These are phyloP conservation scores for Micromys minutus DNA, from an alignment of 2,113 vertebrate genomes.

Conservation along the genomic window DNA sequence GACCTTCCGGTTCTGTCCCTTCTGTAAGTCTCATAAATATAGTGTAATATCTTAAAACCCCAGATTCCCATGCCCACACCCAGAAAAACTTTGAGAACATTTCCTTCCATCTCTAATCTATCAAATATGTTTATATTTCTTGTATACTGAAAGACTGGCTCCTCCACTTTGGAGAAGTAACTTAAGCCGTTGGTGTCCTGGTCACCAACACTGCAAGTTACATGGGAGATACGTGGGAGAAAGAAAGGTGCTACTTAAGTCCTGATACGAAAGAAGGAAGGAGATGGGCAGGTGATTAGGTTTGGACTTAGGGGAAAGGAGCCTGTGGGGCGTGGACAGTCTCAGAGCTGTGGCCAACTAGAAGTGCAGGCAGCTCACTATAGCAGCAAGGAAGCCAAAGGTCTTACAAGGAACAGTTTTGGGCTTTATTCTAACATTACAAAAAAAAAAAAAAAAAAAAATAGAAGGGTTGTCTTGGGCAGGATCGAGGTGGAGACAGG, in stretches of 20 bases:
- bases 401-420: neutral
- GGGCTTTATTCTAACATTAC: neutral
- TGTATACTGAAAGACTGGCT: neutral
- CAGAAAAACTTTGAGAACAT: neutral
- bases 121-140: neutral
- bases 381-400: neutral
- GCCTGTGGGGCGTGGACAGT: accelerated
- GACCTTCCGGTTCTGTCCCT: neutral
- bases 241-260: neutral
- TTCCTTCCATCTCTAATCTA: neutral
- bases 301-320: neutral
- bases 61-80: too few relatives aligned
- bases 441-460: neutral
- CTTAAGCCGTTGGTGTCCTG: accelerated
- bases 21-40: neutral
- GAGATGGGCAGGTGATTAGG: neutral
- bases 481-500: too few relatives aligned
- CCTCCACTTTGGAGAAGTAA: neutral
- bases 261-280: neutral
- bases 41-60: neutral
- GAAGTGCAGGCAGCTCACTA: neutral
- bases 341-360: accelerated
- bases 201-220: neutral
- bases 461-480: neutral
- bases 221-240: neutral